Base-by-base conservation (phyloP, 2,113 vertebrate genomes). In the Campylomormyrus numenius region DNA sequence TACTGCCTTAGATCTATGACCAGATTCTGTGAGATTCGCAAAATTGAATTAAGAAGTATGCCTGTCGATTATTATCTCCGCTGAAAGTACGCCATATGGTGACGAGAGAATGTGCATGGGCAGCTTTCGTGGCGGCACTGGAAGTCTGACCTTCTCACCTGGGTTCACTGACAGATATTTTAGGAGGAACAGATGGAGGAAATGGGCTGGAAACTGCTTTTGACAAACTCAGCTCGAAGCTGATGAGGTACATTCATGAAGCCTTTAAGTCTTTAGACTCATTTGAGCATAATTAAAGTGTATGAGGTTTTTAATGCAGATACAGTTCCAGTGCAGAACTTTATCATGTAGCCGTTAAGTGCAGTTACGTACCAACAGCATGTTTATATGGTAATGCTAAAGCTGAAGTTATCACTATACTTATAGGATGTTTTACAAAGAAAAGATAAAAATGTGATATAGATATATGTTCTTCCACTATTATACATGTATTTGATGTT, bases 151-250 rank as follows among this genome's bases (percentile, higher is more conserved):
- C 45, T 52, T 88, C 42, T 88, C 66, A 49, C 48, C 62, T 77
- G 88, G 88, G 62, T 42, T 88, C 31, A 48, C 39, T 39, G 62
- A 52, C 13, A 89, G 31, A 11, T 89, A 42, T 50, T 39, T 83
- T 39, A 53, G 49, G 27, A 89, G 27, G 88, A 83, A 13, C 70
- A 80, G 70, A 83, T 80, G 70, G 88, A 42, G 45, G 27, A 49
- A 80, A 89, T 52, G n/a, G 70, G 8, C n/a, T 8, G 27, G 88
- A 21, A 83, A 89, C 85, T 31, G 70, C 19, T 88, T 88, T 89
- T 62, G 27, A 70, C 24, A 77, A 50, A 77, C 13, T 35, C n/a
- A 39, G 46, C 13, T 39, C 27, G 21, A 49, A n/a, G 58, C 27
- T 50, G 45, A 45, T 35, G 45, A 52, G 85, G 31, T 52, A 31